Evolutionary conservation across 2,888 invertebrate genomes (phyloP), one percentile per base, ranked within the genome.

Genomic region (Hetaerina titia): DNA sequence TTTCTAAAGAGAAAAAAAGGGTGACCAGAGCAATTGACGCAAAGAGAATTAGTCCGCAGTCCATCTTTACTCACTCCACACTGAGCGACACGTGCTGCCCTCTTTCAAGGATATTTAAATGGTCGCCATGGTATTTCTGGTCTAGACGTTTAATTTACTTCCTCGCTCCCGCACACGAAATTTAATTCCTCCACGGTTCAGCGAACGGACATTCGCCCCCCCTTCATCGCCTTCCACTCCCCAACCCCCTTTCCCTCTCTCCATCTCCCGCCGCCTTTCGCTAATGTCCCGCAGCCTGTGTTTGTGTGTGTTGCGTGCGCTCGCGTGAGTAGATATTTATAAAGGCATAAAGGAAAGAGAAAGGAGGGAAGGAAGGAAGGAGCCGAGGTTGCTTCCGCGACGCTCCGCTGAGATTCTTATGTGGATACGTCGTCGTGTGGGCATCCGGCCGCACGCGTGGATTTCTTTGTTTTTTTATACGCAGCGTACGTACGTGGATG

Each of bases 161-260:
- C 81, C 31, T 81, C n/a, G 25, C 31, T 22, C 81, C 22, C 81
- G 25, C 81, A 13, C 31, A 15, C 31, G 31, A 45, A 45, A 31
- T 25, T 81, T 81, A 81, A 81, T 31, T 81, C 81, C 25, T 81
- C 81, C 31, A 13, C 81, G 81, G 81, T n/a, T 81, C 81, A 81
- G 81, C 81, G 81, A 81, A 81, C 81, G 81, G 25, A 31, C 81
- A 31, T 11, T 17, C 22, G 25, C 31, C 19, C 81, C 19, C 81
- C 81, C 81, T 31, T 81, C 19, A 31, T 13, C 22, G 31, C 13
- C 17, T 5, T 5, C 17, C 13, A 1, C 17, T 5, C 60, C 60
- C 31, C 45, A 1, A 17, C 5, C 60, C 17, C 17, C 13, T 4
- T 60, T 60, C 60, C 60, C 31, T 81, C 13, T 15, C 31, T 22